Percentiles rank a stretch among this genome's conserved stretches.
phyloP scores from a whole-genome alignment of 2,888 invertebrate genomes.

The Hermaeophaga mercurialis region DNA sequence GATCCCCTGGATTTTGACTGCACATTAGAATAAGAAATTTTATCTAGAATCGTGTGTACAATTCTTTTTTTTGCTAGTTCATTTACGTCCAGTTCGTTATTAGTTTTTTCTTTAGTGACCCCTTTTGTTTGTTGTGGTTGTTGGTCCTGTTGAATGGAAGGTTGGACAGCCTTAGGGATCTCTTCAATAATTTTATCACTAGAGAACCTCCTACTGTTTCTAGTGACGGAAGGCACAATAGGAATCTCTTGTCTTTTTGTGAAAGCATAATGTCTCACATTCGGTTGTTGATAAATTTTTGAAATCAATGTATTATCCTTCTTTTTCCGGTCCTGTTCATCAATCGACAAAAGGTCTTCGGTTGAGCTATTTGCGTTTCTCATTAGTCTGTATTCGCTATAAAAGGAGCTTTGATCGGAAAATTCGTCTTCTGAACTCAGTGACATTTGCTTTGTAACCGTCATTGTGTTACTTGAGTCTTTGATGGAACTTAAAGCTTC shows the following conservation, averaged over 20 bases:
- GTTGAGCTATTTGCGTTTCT: slow-evolving; percentile 36
- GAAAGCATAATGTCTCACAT: slow-evolving; percentile 44
- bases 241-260: slow-evolving; percentile 42
- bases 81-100: slow-evolving; percentile 33
- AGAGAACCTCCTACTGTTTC: too few species aligned
- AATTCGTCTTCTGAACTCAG: slow-evolving; percentile 34
- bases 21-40: slow-evolving; percentile 45
- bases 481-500: slow-evolving; percentile 21
- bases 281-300: slow-evolving; percentile 46
- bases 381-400: not conserved
- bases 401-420: slow-evolving; percentile 19
- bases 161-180: not conserved
- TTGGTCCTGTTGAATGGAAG: not conserved
- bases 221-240: slow-evolving; percentile 9
- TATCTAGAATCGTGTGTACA: slow-evolving; percentile 42
- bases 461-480: slow-evolving; percentile 18
- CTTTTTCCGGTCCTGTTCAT: slow-evolving; percentile 34
- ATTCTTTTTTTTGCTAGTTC: slow-evolving; percentile 40
- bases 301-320: slow-evolving; percentile 48
- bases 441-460: slow-evolving; percentile 23
- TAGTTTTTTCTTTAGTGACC: not conserved
- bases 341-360: slow-evolving; percentile 40
- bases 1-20: not conserved
- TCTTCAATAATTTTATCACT: slow-evolving; percentile 23
- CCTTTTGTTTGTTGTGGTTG: not conserved